Percentiles rank a stretch among this genome's conserved stretches.
Conservation (phyloP, 2,797 vertebrate species). For the Prionace glauca region DNA sequence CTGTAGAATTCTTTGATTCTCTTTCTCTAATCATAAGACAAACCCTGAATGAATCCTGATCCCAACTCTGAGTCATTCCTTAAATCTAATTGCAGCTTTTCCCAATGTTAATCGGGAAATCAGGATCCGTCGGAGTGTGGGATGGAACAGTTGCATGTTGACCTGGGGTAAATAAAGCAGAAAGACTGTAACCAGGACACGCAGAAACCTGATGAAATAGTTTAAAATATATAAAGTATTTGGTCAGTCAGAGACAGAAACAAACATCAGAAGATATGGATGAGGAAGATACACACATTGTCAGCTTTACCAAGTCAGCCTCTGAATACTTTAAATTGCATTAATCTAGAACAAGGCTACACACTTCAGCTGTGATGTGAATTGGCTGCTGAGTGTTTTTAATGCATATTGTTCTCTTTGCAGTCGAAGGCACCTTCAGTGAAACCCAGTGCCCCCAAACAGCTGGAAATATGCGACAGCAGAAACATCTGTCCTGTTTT, state of each 20-base stretch:
- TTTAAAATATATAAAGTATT: background rate
- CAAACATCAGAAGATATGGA: background rate
- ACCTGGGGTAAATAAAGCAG: background rate
- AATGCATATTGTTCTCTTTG: background rate
- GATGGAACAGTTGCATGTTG: background rate
- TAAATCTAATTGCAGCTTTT: background rate
- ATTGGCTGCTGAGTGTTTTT: background rate
- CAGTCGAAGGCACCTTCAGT: background rate
- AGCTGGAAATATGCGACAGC: background rate
- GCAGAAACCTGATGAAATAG: background rate
- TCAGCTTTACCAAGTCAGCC: background rate
- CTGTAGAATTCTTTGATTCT: too few relatives aligned
- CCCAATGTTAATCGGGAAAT: background rate
- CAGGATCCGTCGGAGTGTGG: background rate
- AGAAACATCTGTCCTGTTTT: background rate
- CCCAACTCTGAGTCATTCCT: background rate
- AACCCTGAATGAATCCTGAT: background rate
- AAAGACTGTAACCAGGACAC: background rate
- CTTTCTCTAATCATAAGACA: background rate
- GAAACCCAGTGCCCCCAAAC: background rate
- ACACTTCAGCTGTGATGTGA: background rate
- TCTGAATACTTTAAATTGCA: background rate
- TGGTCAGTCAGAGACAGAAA: background rate
- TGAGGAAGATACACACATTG: background rate
- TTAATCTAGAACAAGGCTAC: background rate